phyloP scores from a whole-genome alignment of 2,113 vertebrate genomes.

The Boleophthalmus pectinirostris region DNA sequence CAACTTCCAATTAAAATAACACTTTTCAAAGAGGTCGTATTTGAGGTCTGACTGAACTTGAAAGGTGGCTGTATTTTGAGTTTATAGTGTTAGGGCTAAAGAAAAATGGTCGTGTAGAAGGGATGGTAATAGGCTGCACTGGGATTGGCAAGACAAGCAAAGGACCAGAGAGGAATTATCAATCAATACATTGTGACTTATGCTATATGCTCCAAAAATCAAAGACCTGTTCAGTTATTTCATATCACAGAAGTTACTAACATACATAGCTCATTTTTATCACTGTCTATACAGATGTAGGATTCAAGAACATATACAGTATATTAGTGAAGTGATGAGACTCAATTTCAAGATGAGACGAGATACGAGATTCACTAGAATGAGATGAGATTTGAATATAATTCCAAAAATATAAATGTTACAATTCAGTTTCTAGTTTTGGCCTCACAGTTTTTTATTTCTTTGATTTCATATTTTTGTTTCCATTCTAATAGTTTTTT shows the following conservation, averaged over 20 bases:
- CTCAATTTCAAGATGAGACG: no score
- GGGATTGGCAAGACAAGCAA: constrained; percentile 9
- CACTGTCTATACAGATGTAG: no score
- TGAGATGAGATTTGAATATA: no score
- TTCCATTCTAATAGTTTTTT: no score
- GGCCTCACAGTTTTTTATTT: no score
- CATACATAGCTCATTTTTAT: no score
- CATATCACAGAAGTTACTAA: constrained; percentile 3
- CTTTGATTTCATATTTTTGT: no score
- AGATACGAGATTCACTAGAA: no score
- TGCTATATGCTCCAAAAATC: constrained; percentile 38
- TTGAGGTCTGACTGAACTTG: constrained; percentile 41
- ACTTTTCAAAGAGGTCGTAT: constrained; percentile 25
- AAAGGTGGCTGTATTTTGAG: constrained; percentile 24
- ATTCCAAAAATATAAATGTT: no score
- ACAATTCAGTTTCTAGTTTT: no score
- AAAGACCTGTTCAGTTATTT: constrained; percentile 55
- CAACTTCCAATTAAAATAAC: constrained; percentile 1
- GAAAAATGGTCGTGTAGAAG: not conserved
- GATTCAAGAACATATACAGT: no score
- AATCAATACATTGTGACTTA: constrained; percentile 37
- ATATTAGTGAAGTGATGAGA: no score
- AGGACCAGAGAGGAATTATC: constrained; percentile 1
- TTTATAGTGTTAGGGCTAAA: not conserved
- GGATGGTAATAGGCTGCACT: constrained; percentile 3